Percentiles rank a stretch among this genome's conserved stretches.
Evolutionary conservation across 2,113 vertebrate genomes (phyloP).

Genomic region (Muntiacus reevesi): DNA sequence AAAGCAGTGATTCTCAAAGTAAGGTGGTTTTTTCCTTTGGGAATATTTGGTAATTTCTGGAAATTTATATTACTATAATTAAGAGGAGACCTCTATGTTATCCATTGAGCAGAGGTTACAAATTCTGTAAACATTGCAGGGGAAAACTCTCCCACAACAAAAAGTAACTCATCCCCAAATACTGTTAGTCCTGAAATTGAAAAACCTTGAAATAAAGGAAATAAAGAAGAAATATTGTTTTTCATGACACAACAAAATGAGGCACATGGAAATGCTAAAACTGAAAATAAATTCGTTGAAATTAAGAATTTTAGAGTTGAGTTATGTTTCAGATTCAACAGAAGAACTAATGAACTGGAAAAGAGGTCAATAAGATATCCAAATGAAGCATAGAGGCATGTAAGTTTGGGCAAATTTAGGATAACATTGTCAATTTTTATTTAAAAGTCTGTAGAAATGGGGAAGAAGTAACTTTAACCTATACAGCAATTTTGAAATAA

Average conservation of each 20-base stretch:
- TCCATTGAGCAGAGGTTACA: background rate
- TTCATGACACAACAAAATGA: background rate
- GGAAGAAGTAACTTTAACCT: background rate
- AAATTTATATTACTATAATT: background rate
- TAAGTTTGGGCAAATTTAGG: background rate
- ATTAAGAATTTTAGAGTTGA: background rate
- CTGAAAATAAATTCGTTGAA: background rate
- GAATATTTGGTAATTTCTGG: background rate
- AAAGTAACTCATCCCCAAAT: background rate
- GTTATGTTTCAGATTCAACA: background rate
- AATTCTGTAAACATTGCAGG: background rate
- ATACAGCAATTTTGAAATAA: background rate
- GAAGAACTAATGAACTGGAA: background rate
- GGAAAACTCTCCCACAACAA: background rate
- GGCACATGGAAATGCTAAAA: background rate
- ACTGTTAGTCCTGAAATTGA: background rate
- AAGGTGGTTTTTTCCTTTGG: background rate
- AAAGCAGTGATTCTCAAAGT: background rate
- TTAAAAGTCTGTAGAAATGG: background rate
- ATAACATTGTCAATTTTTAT: background rate
- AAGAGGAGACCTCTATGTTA: background rate
- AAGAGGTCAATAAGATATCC: background rate
- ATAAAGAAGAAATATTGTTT: background rate
- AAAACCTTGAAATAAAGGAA: background rate
- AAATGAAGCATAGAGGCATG: background rate